Evolutionary conservation across 2,888 invertebrate species (phyloP), one percentile per base, ranked within the genome.

Genomic region (Protodeltote pygarga): DNA sequence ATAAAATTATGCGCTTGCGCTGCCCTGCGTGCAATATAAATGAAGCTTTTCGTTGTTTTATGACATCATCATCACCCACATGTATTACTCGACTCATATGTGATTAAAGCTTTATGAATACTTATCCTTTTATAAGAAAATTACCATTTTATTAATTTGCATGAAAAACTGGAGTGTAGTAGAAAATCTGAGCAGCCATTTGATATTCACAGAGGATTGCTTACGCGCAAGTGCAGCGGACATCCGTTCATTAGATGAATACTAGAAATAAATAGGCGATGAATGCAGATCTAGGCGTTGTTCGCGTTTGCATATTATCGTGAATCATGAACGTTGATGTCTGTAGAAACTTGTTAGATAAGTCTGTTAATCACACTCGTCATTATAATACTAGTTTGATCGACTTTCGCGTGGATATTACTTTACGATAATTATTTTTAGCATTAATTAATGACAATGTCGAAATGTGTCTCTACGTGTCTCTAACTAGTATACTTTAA

Each of bases 1-100:
- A 73, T 61, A n/a, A n/a, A n/a, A n/a, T n/a, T n/a, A 49, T 27
- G 65, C 72, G 66, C 69, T 40, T 62, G 54, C 46, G 46, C 41
- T 37, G 38, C 29, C 24, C 46, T 38, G 41, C 38, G 41, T 58
- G 42, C 42, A 57, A 40, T 44, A 47, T 46, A 6, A 53, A 49
- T 38, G 9, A 34, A 11, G 20, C 29, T 62, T 62, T 37, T 37
- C 11, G 14, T 21, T 27, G 6, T 6, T 19, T 6, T 20, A 31
- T 47, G 41, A 40, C 34, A 19, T 63, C 29, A 57, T 11, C 10
- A 2, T 32, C n/a, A 11, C n/a, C n/a, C n/a, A n/a, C n/a, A n/a
- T n/a, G n/a, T n/a, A n/a, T n/a, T n/a, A n/a, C n/a, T n/a, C n/a
- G n/a, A n/a, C n/a, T n/a, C n/a, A n/a, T n/a, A n/a, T n/a, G n/a